Conservation (phyloP, 2,113 vertebrate species). For the Gymnocephalus cernua region DNA sequence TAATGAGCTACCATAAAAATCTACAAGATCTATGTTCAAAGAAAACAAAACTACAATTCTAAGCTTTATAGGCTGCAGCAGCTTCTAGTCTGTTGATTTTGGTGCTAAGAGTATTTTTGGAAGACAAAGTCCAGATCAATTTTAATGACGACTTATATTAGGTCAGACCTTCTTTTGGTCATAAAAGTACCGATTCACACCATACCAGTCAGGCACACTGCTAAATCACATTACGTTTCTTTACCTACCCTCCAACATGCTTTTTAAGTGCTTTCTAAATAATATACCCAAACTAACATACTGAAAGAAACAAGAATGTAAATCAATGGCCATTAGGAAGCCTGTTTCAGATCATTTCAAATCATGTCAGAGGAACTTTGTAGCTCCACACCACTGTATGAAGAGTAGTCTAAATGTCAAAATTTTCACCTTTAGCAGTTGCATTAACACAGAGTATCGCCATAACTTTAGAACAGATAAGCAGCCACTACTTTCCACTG, state of each 20-base stretch:
- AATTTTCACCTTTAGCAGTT: slow-evolving; percentile 37
- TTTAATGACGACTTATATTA: slow-evolving; percentile 34
- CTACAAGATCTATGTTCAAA: not conserved
- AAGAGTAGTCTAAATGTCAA: slow-evolving; percentile 34
- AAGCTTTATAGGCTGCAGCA: not conserved
- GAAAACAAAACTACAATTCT: not conserved
- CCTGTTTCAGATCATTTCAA: not conserved
- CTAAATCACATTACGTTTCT: slow-evolving; percentile 14
- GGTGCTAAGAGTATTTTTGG: slow-evolving; percentile 13
- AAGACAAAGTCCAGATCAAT: slow-evolving; percentile 41
- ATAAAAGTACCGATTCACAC: slow-evolving; percentile 34
- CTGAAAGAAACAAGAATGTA: not conserved
- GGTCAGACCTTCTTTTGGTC: slow-evolving; percentile 24
- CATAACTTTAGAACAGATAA: slow-evolving; percentile 43
- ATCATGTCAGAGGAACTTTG: not conserved
- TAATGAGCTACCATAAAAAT: not conserved
- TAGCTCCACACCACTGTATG: not conserved
- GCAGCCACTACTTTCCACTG: slow-evolving; percentile 35
- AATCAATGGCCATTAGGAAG: not conserved
- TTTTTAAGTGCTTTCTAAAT: not conserved
- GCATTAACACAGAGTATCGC: slow-evolving; percentile 32
- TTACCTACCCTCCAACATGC: not conserved
- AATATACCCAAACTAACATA: not conserved
- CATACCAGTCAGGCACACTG: not conserved
- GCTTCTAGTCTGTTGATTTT: slow-evolving; percentile 32